phyloP scores from a whole-genome alignment of 2,888 invertebrate genomes.

The Belgica antarctica region DNA sequence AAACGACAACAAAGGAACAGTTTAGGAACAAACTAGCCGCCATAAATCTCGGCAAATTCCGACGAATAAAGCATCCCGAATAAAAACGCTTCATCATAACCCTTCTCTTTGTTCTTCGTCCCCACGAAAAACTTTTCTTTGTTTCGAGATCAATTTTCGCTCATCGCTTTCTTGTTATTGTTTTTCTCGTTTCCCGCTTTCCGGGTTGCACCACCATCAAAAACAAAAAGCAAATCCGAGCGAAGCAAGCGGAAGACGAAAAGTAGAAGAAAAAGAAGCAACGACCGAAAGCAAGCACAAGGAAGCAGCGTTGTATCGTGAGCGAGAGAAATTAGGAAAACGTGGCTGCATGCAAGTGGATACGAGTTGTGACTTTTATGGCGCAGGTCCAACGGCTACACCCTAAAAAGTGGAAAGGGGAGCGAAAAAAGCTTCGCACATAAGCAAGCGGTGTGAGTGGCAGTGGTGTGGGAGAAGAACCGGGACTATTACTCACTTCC shows the following conservation, averaged over 20 bases:
- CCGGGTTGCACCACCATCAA: background rate
- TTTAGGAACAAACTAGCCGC: too few species aligned
- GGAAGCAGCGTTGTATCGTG: slow-evolving; percentile 10
- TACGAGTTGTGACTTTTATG: background rate
- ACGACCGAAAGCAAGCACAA: too few species aligned
- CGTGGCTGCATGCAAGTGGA: slow-evolving; percentile 21
- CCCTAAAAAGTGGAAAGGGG: slow-evolving; percentile 15
- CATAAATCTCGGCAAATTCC: too few species aligned
- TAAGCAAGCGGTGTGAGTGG: background rate
- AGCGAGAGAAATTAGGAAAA: background rate
- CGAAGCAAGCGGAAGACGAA: too few species aligned
- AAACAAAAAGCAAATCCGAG: background rate
- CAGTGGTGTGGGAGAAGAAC: background rate
- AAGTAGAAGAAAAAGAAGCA: too few species aligned
- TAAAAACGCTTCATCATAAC: too few species aligned
- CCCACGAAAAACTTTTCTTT: slow-evolving; percentile 3
- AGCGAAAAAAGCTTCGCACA: background rate
- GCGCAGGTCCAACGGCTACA: slow-evolving; percentile 23
- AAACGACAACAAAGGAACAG: too few species aligned
- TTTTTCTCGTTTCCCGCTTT: background rate
- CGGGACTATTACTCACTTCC: slow-evolving; percentile 2
- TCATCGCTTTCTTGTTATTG: background rate
- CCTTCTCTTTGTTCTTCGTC: background rate
- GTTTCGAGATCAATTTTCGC: background rate
- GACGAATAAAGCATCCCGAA: too few species aligned